Conservation (phyloP, 2,888 invertebrate species). For the Patella caerulea region DNA sequence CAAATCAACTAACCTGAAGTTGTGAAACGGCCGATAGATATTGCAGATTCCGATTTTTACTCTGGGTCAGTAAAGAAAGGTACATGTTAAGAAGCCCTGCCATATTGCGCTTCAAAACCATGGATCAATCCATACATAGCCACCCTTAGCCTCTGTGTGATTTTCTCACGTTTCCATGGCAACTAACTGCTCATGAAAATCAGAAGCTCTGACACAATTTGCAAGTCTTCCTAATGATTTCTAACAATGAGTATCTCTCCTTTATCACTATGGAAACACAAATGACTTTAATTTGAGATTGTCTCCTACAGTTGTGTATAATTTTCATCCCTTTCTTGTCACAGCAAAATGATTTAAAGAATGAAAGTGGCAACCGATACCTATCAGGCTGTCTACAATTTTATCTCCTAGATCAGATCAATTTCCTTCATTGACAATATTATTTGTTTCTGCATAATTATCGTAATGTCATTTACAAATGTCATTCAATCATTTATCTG, state of each 20-base stretch:
- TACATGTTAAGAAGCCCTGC: conserved; percentile 56
- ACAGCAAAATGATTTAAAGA: too few relatives aligned
- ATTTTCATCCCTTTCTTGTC: too few relatives aligned
- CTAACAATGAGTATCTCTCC: not conserved
- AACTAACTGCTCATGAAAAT: conserved; percentile 42
- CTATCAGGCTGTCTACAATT: too few relatives aligned
- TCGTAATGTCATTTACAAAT: too few relatives aligned
- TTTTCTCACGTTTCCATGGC: conserved; percentile 51
- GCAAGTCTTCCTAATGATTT: conserved; percentile 2
- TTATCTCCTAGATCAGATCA: too few relatives aligned
- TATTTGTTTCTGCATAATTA: too few relatives aligned
- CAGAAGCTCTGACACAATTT: not conserved
- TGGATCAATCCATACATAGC: conserved; percentile 26
- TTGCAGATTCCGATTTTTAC: conserved; percentile 46
- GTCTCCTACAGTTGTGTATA: too few relatives aligned
- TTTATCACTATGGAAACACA: conserved; percentile 9
- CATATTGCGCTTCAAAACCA: conserved; percentile 33
- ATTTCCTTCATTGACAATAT: too few relatives aligned
- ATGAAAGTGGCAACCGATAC: too few relatives aligned
- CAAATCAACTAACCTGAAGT: conserved; percentile 45
- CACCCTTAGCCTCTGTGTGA: conserved; percentile 40
- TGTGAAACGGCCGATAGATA: conserved; percentile 38
- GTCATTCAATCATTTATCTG: too few relatives aligned
- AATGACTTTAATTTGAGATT: conserved; percentile 6
- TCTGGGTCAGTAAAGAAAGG: conserved; percentile 50